Evolutionary conservation across 2,888 invertebrate species (phyloP), one percentile per base, ranked within the genome.

Genomic region (Cremastobaeus sp.): DNA sequence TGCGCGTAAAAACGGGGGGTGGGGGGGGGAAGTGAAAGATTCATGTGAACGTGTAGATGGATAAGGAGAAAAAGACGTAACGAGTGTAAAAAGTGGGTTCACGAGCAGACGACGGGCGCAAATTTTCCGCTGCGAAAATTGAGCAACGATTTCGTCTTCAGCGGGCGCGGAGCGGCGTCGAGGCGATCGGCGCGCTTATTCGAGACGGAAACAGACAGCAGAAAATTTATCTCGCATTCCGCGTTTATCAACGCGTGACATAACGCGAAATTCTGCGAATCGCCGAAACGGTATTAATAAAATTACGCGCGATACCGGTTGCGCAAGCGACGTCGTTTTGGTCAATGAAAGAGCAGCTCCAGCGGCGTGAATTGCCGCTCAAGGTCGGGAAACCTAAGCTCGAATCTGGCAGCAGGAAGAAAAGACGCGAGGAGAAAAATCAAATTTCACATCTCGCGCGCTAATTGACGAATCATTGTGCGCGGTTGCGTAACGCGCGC

Each of bases 401-500:
- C 18, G 18, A 8, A 4, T 30, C 25, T 3, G 8, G 32, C 11
- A 6, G 8, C 8, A 17, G 18, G 9, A 14, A 39, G 18, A 37
- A 3, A 3, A 3, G 3, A 12, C 4, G 12, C 20, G 20, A 25
- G 25, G 3, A 41, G 43, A 59, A 50, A 69, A 52, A 60, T 68
- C 47, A 39, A 50, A 68, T 68, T 68, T 68, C 37, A 45, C 50
- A 30, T 34, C 32, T 30, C 32, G 47, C 45, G 47, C 35, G 60
- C 34, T 70, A 70, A 70, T 70, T 55, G 64, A 48, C 57, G 48
- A 64, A 50, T 70, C 39, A 70, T 64, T 50, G 43, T 41, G 30
- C 21, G 15, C 41, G 45, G 59, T 71, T 71, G 64, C 71, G 45
- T 71, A 71, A 71, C 52, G 17, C 48, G 70, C 41, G 34, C 45